Conservation (phyloP, 2,797 vertebrate species). For the Chiloscyllium punctatum region DNA sequence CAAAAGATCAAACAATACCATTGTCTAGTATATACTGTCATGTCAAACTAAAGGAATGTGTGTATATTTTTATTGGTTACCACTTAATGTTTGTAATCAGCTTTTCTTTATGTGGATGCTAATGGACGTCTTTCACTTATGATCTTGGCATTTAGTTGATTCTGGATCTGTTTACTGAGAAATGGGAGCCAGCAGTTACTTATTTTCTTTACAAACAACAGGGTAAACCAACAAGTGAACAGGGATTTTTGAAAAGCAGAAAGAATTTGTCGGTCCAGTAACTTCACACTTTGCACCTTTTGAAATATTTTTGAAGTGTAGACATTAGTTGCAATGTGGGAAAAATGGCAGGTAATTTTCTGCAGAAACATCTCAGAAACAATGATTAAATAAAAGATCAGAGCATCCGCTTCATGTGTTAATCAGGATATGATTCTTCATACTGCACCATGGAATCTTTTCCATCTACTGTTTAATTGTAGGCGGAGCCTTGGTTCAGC, state of each 20-base stretch:
- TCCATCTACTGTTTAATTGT: not conserved
- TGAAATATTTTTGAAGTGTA: not conserved
- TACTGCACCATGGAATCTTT: not conserved
- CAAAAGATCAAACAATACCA: not conserved
- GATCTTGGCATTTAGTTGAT: not conserved
- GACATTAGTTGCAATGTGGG: not conserved
- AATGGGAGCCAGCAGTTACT: not conserved
- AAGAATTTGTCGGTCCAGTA: not conserved
- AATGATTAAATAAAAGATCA: not conserved
- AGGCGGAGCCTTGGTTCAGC: not conserved
- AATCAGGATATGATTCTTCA: not conserved
- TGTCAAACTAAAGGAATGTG: not conserved
- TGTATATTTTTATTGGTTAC: not conserved
- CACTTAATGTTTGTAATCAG: not conserved
- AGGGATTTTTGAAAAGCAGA: conserved; percentile 4
- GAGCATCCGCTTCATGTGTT: not conserved
- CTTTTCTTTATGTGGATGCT: not conserved
- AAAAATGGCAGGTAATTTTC: not conserved
- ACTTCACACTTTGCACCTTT: not conserved
- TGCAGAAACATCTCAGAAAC: not conserved
- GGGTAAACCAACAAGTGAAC: not conserved
- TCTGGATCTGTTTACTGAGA: not conserved
- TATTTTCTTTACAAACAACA: not conserved
- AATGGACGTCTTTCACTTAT: not conserved
- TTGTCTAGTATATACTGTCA: not conserved